Base-by-base conservation (phyloP, 2,797 vertebrate genomes). In the Galagoides demidoff region DNA sequence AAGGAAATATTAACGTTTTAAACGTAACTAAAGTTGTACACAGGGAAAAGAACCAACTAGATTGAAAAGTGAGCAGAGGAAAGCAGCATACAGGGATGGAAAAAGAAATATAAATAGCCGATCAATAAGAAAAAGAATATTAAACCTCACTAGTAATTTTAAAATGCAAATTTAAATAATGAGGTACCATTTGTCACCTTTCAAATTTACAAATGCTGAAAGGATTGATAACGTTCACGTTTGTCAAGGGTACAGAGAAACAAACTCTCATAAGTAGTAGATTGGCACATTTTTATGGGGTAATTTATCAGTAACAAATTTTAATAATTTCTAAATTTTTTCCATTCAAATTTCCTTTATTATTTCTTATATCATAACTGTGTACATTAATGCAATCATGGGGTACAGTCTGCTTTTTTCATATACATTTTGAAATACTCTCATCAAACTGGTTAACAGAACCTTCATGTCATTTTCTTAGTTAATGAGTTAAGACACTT, bases 161-260 rank as follows among this genome's bases (percentile, higher is more conserved):
- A 95, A 95, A 92, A 85, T 89, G 78, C 78, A 94, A 71, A 96
- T 96, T 92, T 95, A 93, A 88, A 76, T 68, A 39, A 22, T 92
- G 61, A 92, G 39, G 74, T 90, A 29, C 49, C 39, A 96, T 89
- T 87, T 94, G 86, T 95, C 76, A 85, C 39, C 45, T 96, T 82
- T 92, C 77, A 77, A 63, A 78, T 63, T 71, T 77, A 82, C 73
- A 85, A 88, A 92, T 74, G 87, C 70, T 77, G 45, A 91, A 91
- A 91, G 3, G 27, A 89, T 7, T 57, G 85, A 76, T 93, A 94
- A 70, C 76, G 92, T 6, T 87, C 71, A 88, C 16, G 63, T 92
- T 79, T 85, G n/a, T 63, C 87, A 73, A 89, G 37, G 34, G 52
- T 66, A 49, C 74, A 74, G 78, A 79, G 83, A 94, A 73, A 83